Evolutionary conservation across 2,888 invertebrate genomes (phyloP).

Genomic region (Habrosyne pyritoides): DNA sequence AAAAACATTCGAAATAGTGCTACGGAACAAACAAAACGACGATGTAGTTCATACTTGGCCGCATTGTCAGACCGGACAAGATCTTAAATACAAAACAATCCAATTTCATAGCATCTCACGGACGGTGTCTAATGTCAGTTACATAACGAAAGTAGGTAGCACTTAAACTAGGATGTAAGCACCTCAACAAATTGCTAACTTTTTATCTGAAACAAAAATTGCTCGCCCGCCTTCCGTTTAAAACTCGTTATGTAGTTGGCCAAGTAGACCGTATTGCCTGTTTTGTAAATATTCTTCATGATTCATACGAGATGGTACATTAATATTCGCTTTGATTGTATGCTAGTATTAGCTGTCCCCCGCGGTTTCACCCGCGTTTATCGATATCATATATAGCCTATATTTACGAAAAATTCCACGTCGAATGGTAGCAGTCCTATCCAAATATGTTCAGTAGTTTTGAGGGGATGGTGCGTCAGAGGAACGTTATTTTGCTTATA

Average conservation of each 20-base stretch:
- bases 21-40: neutral
- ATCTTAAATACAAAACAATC: neutral
- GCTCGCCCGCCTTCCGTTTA: neutral
- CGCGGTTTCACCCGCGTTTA: too few species aligned
- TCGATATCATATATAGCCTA: too few species aligned
- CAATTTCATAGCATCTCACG: neutral
- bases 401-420: too few species aligned
- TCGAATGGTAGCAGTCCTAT: too few species aligned
- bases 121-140: neutral
- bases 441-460: too few species aligned
- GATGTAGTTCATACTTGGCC: neutral
- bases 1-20: neutral
- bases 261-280: neutral
- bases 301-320: too few species aligned
- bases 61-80: neutral
- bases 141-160: slow-evolving; percentile 7
- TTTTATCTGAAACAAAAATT: neutral
- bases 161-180: neutral
- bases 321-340: too few species aligned
- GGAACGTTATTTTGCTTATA: too few species aligned
- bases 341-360: too few species aligned
- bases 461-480: too few species aligned
- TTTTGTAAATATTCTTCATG: too few species aligned
- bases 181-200: neutral
- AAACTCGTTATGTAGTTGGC: neutral